These are phyloP conservation scores for Pristionchus fissidentatus DNA, from an alignment of 2,888 invertebrate genomes.

Conservation along the genomic window DNA sequence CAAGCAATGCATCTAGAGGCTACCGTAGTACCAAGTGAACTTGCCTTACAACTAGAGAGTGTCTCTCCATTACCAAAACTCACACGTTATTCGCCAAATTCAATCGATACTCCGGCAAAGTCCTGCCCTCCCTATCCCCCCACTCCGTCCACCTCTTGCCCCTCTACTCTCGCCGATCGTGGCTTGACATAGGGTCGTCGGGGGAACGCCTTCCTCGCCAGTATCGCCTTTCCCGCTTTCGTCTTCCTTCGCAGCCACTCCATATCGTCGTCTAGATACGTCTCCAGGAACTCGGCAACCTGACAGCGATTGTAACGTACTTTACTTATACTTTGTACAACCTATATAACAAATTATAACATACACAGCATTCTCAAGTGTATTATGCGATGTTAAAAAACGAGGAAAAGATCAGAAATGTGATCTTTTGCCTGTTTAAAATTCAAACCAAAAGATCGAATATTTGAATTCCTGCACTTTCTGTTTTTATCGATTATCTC, in stretches of 20 bases:
- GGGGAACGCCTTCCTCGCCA: conserved; percentile 30
- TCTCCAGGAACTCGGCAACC: conserved; percentile 45
- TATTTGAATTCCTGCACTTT: too few relatives aligned
- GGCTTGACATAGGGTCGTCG: conserved; percentile 32
- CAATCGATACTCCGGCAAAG: too few relatives aligned
- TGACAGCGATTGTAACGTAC: too few relatives aligned
- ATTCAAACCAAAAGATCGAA: too few relatives aligned
- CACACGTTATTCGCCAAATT: too few relatives aligned
- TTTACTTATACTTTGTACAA: too few relatives aligned
- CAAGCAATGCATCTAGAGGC: background rate
- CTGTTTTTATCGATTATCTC: too few relatives aligned
- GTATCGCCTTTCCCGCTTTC: conserved; percentile 25
- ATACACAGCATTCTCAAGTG: too few relatives aligned
- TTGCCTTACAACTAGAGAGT: background rate
- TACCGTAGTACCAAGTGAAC: background rate
- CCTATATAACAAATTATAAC: too few relatives aligned
- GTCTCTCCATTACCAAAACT: background rate
- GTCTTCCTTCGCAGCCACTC: conserved; percentile 26
- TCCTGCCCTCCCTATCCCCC: background rate
- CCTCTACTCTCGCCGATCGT: background rate
- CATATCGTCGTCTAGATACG: conserved; percentile 43
- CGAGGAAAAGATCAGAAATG: too few relatives aligned
- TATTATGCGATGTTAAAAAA: too few relatives aligned
- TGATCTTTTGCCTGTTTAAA: too few relatives aligned
- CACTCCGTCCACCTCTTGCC: background rate